These are phyloP conservation scores for Ptyas mucosa DNA, from an alignment of 2,113 vertebrate genomes.

Conservation along the genomic window DNA sequence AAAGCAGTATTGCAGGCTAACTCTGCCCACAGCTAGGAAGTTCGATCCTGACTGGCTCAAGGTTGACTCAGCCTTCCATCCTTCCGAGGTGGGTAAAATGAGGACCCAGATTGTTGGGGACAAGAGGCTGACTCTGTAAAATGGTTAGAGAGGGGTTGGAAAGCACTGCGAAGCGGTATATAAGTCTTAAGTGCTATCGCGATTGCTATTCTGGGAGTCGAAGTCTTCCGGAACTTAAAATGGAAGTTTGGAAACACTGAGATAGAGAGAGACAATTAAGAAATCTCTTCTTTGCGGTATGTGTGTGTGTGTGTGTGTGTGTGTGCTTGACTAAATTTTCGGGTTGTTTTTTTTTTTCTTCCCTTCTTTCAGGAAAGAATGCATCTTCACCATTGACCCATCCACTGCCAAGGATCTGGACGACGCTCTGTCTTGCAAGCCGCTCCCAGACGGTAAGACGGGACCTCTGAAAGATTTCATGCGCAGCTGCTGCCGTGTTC, in stretches of 20 bases:
- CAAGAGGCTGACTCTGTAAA: no score
- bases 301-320: background rate
- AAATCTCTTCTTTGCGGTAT: constrained; percentile 6
- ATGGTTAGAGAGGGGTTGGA: no score
- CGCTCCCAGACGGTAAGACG: constrained; percentile 80
- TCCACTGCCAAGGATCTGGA: constrained; percentile 84
- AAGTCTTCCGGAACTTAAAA: background rate
- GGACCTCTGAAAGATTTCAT: background rate
- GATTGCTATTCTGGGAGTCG: background rate
- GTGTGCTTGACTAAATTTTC: constrained; percentile 51
- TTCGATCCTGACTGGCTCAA: no score
- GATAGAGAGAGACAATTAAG: background rate
- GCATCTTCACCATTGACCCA: constrained; percentile 86
- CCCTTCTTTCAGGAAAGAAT: constrained; percentile 81
- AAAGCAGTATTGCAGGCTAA: no score
- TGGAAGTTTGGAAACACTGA: background rate
- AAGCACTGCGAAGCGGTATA: no score
- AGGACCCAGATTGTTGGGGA: no score
- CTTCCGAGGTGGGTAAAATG: no score
- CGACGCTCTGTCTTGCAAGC: constrained; percentile 83
- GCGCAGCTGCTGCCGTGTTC: background rate
- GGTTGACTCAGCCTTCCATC: no score
- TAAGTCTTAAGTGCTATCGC: no score
- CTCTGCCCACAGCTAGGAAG: no score
- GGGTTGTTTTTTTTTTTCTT: constrained; percentile 26